Conservation (phyloP, 2,113 vertebrate genomes). For the Thalassarche chlororhynchos region DNA sequence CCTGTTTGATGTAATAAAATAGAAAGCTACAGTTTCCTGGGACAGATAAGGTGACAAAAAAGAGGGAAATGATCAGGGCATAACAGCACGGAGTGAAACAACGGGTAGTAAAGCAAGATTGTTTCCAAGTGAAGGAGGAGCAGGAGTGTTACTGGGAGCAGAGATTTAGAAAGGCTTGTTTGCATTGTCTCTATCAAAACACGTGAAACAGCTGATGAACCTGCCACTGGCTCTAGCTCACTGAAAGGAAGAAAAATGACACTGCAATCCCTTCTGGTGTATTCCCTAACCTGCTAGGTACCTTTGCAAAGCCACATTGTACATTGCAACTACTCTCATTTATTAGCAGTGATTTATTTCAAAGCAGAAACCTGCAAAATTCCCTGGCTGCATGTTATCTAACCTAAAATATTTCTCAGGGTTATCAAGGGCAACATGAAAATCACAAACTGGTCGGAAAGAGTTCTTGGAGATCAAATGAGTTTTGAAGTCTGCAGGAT, state of each 20-base stretch:
- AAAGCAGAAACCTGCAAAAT: background rate
- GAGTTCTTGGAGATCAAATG: background rate
- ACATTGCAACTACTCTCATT: background rate
- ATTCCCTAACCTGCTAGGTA: background rate
- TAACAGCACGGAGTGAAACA: background rate
- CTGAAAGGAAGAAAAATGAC: background rate
- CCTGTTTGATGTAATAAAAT: slow-evolving; percentile 56
- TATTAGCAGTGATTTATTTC: background rate
- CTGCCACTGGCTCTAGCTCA: background rate
- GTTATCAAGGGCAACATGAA: background rate
- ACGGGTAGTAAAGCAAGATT: background rate
- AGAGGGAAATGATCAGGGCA: background rate
- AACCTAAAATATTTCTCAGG: background rate
- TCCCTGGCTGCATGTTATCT: background rate
- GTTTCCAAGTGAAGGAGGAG: background rate
- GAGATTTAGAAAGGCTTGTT: background rate
- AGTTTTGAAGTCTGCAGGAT: background rate
- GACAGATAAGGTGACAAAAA: slow-evolving; percentile 17
- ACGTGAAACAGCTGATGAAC: background rate
- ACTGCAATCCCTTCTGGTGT: background rate
- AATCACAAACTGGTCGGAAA: background rate
- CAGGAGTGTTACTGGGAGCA: background rate
- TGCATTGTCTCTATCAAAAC: background rate
- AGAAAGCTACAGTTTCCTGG: slow-evolving; percentile 33
- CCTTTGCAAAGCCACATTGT: background rate